Evolutionary conservation across 2,888 invertebrate genomes (phyloP).

Genomic region (Chrysotoxum bicinctum): DNA sequence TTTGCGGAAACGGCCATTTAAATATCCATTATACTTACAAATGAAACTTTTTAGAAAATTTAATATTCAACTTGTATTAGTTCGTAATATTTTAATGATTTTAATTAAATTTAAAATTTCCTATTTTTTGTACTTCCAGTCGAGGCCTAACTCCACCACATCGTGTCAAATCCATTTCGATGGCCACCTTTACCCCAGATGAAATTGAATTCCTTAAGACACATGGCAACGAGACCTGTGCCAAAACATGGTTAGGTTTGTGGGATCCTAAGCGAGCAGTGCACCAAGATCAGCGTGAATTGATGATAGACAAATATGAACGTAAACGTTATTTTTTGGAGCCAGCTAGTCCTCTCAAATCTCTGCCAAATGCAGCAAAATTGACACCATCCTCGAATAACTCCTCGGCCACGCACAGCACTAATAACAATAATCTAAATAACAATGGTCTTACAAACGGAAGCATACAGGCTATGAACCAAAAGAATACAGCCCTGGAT

Average conservation of each 20-base stretch:
- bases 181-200: constrained; percentile 98
- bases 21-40: too few species aligned
- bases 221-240: constrained; percentile 96
- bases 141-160: constrained; percentile 98
- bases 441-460: constrained; percentile 52
- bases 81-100: neutral
- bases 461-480: constrained; percentile 62
- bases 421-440: constrained; percentile 56
- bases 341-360: constrained; percentile 82
- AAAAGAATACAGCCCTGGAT: constrained; percentile 74
- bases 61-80: too few species aligned
- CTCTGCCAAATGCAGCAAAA: constrained; percentile 79
- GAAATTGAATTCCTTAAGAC: constrained; percentile 95
- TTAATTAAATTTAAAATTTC: neutral
- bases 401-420: constrained; percentile 59
- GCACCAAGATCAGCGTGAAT: constrained; percentile 94
- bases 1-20: too few species aligned
- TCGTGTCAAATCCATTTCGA: constrained; percentile 98
- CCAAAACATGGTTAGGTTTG: constrained; percentile 95
- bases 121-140: constrained; percentile 85
- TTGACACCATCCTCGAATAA: constrained; percentile 74
- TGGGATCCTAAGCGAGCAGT: constrained; percentile 92
- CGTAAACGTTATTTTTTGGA: constrained; percentile 86
- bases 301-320: constrained; percentile 97
- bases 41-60: too few species aligned